A percentile compares a stretch with the other conserved stretches of the same genome.
These are phyloP conservation scores for Drosophila nr. perissopoda DNA, from an alignment of 2,888 invertebrate genomes.

Conservation along the genomic window DNA sequence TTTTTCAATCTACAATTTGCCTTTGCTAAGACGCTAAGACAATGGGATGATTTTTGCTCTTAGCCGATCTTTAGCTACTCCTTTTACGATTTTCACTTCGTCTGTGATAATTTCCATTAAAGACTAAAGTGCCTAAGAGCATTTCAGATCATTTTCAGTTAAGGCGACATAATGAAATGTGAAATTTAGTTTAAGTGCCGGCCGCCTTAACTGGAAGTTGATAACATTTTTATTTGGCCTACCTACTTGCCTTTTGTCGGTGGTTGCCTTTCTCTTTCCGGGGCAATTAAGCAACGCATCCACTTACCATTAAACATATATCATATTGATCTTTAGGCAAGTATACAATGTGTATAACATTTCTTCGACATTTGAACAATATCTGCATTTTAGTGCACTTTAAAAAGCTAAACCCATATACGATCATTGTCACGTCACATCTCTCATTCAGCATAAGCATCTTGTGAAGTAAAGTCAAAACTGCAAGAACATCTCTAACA, in stretches of 20 bases:
- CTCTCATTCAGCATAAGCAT: not conserved
- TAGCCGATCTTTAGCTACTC: not conserved
- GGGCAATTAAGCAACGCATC: constrained; percentile 6
- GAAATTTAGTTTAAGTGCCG: not conserved
- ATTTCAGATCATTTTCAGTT: not conserved
- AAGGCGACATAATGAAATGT: not conserved
- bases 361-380: not conserved
- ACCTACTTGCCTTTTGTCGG: not conserved
- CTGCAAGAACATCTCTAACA: not conserved
- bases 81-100: not conserved
- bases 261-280: not conserved
- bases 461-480: constrained; percentile 2
- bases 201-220: not conserved
- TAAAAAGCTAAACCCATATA: not conserved
- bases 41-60: not conserved
- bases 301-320: constrained; percentile 5
- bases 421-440: not conserved
- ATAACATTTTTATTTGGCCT: not conserved
- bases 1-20: not conserved
- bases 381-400: not conserved
- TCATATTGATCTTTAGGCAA: not conserved
- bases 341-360: not conserved
- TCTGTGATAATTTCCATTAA: not conserved
- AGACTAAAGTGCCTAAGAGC: not conserved
- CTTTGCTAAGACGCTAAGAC: not conserved